Evolutionary conservation across 2,888 invertebrate genomes (phyloP), one percentile per base, ranked within the genome.

Genomic region (Synanthedon formicaeformis): DNA sequence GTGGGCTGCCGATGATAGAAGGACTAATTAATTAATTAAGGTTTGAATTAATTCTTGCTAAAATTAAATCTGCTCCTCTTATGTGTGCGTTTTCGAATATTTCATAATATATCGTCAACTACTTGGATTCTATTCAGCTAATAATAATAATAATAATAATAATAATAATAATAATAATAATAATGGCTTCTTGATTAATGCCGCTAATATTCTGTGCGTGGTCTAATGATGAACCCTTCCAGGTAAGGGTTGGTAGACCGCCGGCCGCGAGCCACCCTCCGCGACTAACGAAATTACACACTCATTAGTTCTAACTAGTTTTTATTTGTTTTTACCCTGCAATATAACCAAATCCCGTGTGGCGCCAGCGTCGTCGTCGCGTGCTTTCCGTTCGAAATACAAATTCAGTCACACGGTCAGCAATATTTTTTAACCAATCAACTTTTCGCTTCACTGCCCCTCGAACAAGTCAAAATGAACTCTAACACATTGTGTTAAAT

Each of bases 191-290:
- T 73, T 77, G 76, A 79, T 81, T 74, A 71, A 78, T 71, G 65
- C 70, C 62, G 64, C 58, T 45, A 45, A 45, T 34, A 34, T 61
- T 65, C 64, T 64, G 48, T 50, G 48, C 55, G 56, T 55, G 51
- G 54, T 51, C 58, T 78, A 75, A 77, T 81, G 77, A 69, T 68
- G 64, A 60, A 66, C 67, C 77, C 71, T 69, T 67, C 70, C 77
- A 74, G 76, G 82, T 78, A 81, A 73, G 74, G 74, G 69, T 66
- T 61, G 61, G 18, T 50, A 56, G 81, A 78, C 79, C 81, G 78
- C 82, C 82, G 73, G 77, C 76, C 64, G 71, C 53, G 80, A 75
- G 62, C 81, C 83, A 83, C 83, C 84, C 85, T 78, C 73, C 68
- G 74, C 64, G 73, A 58, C 78, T 71, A 75, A 79, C 77, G 57